Percentiles rank a stretch among this genome's conserved stretches.
Conservation (phyloP, 2,888 invertebrate species). For the Lymantria monacha region DNA sequence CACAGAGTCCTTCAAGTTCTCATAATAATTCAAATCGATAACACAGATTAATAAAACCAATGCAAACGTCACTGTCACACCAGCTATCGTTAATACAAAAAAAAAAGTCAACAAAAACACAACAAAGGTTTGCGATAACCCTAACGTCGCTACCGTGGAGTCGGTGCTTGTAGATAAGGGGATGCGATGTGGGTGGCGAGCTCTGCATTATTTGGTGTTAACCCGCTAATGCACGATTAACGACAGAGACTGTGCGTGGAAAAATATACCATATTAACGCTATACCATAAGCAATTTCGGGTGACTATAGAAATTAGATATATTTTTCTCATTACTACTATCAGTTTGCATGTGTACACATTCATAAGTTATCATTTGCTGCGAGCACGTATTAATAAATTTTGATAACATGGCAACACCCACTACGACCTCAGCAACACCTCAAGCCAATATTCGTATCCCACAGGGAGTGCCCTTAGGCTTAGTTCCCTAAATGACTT, state of each 20-base stretch:
- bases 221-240: constrained; percentile 35
- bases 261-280: constrained; percentile 18
- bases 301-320: no score
- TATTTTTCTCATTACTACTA: no score
- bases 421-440: no score
- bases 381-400: no score
- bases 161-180: constrained; percentile 34
- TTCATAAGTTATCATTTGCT: no score
- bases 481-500: no score
- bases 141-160: constrained; percentile 17
- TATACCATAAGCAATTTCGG: no score
- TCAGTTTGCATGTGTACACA: no score
- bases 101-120: constrained; percentile 9
- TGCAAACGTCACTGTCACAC: background rate
- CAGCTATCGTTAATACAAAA: background rate
- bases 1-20: no score
- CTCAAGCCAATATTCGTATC: no score
- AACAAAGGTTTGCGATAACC: constrained; percentile 13
- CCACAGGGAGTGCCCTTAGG: no score
- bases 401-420: no score
- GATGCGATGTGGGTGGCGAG: constrained; percentile 49
- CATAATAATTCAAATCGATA: background rate
- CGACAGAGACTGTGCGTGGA: constrained; percentile 28
- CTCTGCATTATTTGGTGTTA: constrained; percentile 43
- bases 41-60: constrained; percentile 2